Evolutionary conservation across 2,888 invertebrate species (phyloP), one percentile per base, ranked within the genome.

Genomic region (Smittia sp.): DNA sequence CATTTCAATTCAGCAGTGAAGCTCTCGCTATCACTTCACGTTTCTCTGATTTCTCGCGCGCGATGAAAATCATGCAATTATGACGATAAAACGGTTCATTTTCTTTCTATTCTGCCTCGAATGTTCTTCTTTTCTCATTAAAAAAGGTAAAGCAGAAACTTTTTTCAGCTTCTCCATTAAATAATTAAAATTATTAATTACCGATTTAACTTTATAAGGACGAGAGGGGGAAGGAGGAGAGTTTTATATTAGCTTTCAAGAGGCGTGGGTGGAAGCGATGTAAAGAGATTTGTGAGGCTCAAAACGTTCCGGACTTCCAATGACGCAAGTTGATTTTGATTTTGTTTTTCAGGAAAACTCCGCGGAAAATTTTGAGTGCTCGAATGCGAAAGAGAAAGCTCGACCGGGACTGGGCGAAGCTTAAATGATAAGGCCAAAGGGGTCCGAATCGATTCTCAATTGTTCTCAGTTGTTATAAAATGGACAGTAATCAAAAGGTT

Each of bases 41-140:
- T 20, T 20, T 58, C 9, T 22, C 18, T 7, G 58, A 7, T 58
- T 58, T 46, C 15, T 46, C 41, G 68, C 22, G 15, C 22, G 66
- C 22, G 38, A 38, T 11, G 18, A 66, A 38, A 66, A 52, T 6
- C 39, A 66, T 66, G 66, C 66, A 66, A 39, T 66, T 66, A 66
- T 66, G 41, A 46, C 46, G 46, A 68, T 41, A 65, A 66, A 70
- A 70, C 69, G 69, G 69, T 70, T 70, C 25, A 15, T 20, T 39
- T 68, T 41, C 3, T 20, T 25, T 41, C 39, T 38, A 32, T 66
- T 32, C 32, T 32, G 32, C 32, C 32, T 32, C 32, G 32, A 32
- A 32, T 32, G 32, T 32, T 15, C 39, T 66, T 20, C 20, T 32
- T 32, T 32, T 32, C 9, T 32, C 9, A 32, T 6, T 6, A 32